Evolutionary conservation across 2,888 invertebrate species (phyloP), one percentile per base, ranked within the genome.

Genomic region (Embidobia sp.): DNA sequence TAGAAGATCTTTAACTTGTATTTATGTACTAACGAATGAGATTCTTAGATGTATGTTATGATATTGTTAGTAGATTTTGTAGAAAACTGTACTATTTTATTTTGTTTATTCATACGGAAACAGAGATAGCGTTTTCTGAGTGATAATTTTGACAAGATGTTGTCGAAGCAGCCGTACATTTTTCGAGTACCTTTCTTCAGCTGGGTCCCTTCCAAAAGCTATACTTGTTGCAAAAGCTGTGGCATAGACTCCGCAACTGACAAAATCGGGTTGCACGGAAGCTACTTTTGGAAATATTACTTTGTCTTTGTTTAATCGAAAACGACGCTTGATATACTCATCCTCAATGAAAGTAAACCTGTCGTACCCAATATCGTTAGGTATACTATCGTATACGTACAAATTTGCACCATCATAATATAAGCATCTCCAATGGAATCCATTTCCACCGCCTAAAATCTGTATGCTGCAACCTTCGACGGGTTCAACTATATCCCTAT

Each of bases 361-460:
- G 1, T 31, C n/a, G n/a, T 11, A 18, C 0, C 31, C 6, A 3
- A 11, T 5, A 31, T 15, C 37, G 6, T 16, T 8, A 31, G 6
- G n/a, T 10, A 44, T 7, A 44, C 42, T 44, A 22, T 44, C 42
- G 11, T 44, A 44, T n/a, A 44, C 42, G 11, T 11, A 44, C 8
- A 44, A 8, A 1, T 44, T 10, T n/a, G 2, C 5, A 11, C 22
- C 22, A 22, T 44, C 18, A 22, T 18, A 44, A 16, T 44, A 10
- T 15, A 22, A 7, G 18, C 42, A 44, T 22, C 42, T 15, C 11
- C 22, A 15, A 48, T 46, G 19, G 1, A 7, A 11, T 7, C 8
- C 3, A 29, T 18, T 8, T 1, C 22, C 16, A 31, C 6, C n/a
- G n/a, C n/a, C 6, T 7, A 44, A 11, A 22, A 44, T 19, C 22